Evolutionary conservation across 2,888 invertebrate genomes (phyloP), one percentile per base, ranked within the genome.

Genomic region (Lasioglossum calceatum): DNA sequence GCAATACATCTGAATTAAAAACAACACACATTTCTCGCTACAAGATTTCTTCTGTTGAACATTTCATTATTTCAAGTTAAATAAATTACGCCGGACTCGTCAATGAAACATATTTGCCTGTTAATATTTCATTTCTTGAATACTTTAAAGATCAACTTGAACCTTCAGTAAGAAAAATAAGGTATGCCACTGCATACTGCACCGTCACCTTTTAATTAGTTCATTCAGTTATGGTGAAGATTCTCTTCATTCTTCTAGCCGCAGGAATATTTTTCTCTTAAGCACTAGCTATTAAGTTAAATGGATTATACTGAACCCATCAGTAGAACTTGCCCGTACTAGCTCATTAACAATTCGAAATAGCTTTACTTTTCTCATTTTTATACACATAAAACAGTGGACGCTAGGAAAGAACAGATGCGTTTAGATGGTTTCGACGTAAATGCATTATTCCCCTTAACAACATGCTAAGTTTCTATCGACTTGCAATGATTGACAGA

Each of bases 201-300:
- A 64, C 19, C 8, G 64, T 32, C 32, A 32, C 32, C 32, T 32
- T 64, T 64, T 64, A 32, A 64, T 64, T 64, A 64, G 19, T 19
- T 32, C 64, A 32, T 64, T 32, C 32, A 64, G 32, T 19, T 32
- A 64, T 8, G 8, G 19, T 64, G 64, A 32, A 64, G 16, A 64
- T 32, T 19, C 19, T 64, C 32, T 32, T 64, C 64, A 19, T 64
- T 64, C 32, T 64, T 32, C 32, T 14, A 64, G 32, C 32, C 64
- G 19, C 64, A 64, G 64, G 19, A 32, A 64, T 64, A 64, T 64
- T 64, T 47, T 64, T 64, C 64, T 64, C 32, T 32, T 64, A 64
- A 64, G 64, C 64, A 32, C 64, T 19, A 14, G 64, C 32, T 64
- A 64, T 64, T 64, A 32, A 16, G 32, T 32, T 32, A 32, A 64